Evolutionary conservation across 2,113 vertebrate species (phyloP).

Genomic region (Dicaeum eximium): DNA sequence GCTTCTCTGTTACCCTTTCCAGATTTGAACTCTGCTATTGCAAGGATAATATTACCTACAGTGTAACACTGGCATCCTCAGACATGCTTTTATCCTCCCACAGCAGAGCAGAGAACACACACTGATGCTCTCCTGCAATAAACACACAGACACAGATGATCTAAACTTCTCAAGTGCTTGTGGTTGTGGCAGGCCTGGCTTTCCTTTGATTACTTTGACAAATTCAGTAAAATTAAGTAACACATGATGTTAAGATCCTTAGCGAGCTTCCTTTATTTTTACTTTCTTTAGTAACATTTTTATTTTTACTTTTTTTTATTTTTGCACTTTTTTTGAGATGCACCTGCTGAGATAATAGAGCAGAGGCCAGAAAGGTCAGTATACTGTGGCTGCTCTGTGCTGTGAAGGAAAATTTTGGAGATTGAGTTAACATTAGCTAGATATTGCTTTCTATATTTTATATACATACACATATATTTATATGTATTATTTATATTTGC

Average conservation of each 20-base stretch:
- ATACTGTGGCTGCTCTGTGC: background rate
- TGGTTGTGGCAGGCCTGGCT: background rate
- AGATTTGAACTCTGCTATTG: background rate
- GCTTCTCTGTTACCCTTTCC: background rate
- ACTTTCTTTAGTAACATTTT: no score
- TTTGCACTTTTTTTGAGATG: no score
- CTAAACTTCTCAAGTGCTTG: background rate
- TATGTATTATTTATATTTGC: background rate
- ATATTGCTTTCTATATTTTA: background rate
- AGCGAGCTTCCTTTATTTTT: background rate
- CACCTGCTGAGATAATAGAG: background rate
- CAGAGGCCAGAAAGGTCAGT: background rate
- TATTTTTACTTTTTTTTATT: no score
- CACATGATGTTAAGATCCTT: background rate
- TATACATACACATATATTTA: no score
- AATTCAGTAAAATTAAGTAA: background rate
- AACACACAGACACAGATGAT: background rate
- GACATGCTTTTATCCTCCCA: background rate
- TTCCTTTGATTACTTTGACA: background rate
- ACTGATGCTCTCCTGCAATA: accelerated
- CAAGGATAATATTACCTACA: background rate
- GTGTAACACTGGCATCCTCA: background rate
- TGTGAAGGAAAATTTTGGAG: background rate
- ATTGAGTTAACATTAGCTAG: background rate
- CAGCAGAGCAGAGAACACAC: background rate